A percentile compares a stretch with the other conserved stretches of the same genome.
Evolutionary conservation across 2,113 vertebrate species (phyloP).

Genomic region (Mionectes macconnelli): DNA sequence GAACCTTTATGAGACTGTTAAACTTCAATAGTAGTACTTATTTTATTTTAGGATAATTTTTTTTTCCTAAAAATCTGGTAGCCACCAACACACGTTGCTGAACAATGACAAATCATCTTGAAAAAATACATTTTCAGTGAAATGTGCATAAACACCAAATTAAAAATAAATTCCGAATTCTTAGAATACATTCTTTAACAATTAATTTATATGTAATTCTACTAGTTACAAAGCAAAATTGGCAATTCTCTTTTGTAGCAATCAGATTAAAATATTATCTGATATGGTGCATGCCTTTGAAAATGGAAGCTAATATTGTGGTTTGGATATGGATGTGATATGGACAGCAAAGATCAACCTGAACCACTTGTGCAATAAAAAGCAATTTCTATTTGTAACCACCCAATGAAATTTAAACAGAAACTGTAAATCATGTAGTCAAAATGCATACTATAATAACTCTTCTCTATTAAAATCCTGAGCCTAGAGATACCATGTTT

Average conservation of each 20-base stretch:
- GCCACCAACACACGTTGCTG: background rate
- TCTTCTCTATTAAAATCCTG: background rate
- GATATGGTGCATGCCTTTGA: background rate
- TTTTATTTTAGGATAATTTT: background rate
- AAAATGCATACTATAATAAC: background rate
- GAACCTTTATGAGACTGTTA: background rate
- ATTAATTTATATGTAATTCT: background rate
- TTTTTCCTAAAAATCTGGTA: background rate
- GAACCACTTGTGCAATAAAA: conserved; percentile 32
- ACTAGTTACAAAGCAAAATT: background rate
- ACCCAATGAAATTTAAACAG: background rate
- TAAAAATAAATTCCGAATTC: background rate
- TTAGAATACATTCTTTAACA: background rate
- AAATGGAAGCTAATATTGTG: conserved; percentile 31
- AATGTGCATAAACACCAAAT: background rate
- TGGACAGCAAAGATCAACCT: conserved; percentile 18
- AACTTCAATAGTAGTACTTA: background rate
- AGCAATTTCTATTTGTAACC: conserved; percentile 30
- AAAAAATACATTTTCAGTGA: background rate
- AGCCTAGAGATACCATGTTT: background rate
- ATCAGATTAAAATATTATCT: background rate
- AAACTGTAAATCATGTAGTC: background rate
- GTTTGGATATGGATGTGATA: background rate
- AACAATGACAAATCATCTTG: background rate
- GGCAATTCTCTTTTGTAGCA: background rate